Evolutionary conservation across 2,113 vertebrate species (phyloP).

Genomic region (Aythya baeri): DNA sequence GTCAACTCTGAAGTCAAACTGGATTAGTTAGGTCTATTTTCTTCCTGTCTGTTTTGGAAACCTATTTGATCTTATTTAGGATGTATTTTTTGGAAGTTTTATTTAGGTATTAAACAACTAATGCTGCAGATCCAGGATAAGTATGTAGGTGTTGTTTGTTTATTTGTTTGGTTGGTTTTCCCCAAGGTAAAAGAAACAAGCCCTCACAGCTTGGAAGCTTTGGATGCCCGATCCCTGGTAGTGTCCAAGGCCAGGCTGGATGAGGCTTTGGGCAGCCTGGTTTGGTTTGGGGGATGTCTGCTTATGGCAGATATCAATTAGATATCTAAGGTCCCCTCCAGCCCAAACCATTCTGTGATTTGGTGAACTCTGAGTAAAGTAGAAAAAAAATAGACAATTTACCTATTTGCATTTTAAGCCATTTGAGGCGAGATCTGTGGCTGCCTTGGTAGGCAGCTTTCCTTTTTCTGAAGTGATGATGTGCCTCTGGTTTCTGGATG

Average conservation of each 20-base stretch:
- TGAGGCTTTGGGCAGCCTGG: too few species aligned
- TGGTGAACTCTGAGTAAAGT: not conserved
- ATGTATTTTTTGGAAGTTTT: not conserved
- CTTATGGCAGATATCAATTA: too few species aligned
- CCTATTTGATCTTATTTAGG: not conserved
- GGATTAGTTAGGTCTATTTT: not conserved
- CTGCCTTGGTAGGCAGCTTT: accelerated
- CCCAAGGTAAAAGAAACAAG: not conserved
- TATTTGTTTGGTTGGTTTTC: not conserved
- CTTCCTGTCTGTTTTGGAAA: not conserved
- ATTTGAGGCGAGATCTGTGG: too few species aligned
- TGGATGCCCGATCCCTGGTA: too few species aligned
- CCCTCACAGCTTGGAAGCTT: not conserved
- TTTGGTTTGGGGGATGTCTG: too few species aligned
- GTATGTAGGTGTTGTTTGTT: not conserved
- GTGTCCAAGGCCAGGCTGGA: too few species aligned
- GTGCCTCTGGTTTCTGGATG: not conserved
- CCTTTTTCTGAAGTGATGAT: not conserved
- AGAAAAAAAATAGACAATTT: not conserved
- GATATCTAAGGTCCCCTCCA: too few species aligned
- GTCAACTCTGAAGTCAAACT: not conserved
- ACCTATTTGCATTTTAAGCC: not conserved
- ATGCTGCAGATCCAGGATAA: not conserved
- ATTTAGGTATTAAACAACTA: not conserved
- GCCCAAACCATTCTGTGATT: too few species aligned